Percentiles rank a stretch among this genome's conserved stretches.
phyloP scores from a whole-genome alignment of 2,888 invertebrate species.

The Anorthoa munda region DNA sequence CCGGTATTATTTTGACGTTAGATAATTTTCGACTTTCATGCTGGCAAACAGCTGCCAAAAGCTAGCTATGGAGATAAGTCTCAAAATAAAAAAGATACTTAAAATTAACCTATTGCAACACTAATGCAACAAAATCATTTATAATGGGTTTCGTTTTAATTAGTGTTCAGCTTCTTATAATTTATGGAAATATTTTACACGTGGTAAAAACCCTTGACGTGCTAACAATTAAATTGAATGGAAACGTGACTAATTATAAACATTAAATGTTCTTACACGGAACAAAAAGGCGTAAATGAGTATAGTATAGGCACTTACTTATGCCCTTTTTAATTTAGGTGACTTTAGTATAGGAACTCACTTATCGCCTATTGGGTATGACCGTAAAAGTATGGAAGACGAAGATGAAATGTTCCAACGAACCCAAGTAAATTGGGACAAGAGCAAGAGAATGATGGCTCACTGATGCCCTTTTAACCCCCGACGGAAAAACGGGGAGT shows the following conservation, averaged over 20 bases:
- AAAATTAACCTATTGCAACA: constrained; percentile 17
- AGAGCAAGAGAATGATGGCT: no score
- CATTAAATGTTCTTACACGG: constrained; percentile 18
- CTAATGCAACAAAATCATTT: constrained; percentile 31
- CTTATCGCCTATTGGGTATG: neutral
- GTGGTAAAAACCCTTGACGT: constrained; percentile 64
- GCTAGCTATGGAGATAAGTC: no score
- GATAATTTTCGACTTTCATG: no score
- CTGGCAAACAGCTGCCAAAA: no score
- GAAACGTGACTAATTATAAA: constrained; percentile 54
- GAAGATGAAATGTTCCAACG: no score
- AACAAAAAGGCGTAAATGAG: constrained; percentile 16
- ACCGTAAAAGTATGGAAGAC: neutral
- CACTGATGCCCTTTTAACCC: no score
- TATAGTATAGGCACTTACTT: neutral
- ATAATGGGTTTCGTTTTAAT: constrained; percentile 10
- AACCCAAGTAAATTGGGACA: neutral
- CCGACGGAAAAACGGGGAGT: no score
- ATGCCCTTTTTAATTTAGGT: neutral
- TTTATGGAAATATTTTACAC: constrained; percentile 51
- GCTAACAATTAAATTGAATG: constrained; percentile 46
- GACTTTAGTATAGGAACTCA: neutral
- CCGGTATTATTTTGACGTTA: no score
- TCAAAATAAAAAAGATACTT: neutral
- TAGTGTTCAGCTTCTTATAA: constrained; percentile 28